Base-by-base conservation (phyloP, 2,888 invertebrate genomes). In the Cerceris ruficornis region DNA sequence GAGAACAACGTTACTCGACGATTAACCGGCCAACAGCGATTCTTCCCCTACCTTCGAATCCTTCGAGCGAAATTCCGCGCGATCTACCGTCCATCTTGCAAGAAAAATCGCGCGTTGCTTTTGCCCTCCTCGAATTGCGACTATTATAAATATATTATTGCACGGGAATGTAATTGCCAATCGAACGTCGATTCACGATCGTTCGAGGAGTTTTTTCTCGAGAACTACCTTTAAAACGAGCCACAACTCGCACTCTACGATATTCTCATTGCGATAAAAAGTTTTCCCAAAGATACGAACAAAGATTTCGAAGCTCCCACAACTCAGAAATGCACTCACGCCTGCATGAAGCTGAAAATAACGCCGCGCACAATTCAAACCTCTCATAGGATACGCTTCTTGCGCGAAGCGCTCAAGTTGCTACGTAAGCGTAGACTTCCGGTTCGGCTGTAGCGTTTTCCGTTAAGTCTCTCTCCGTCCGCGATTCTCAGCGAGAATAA, bases 361-460 rank as follows among this genome's bases (percentile, higher is more conserved):
- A 9, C 46, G 14, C 46, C 49, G 49, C 2, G 14, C 17, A 39
- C 28, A 61, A 61, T 62, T 62, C 28, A 50, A 11, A 55, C 15
- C 42, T 54, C 52, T 61, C 57, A 69, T 59, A 58, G 17, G 58
- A 68, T 46, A 39, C 49, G 46, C 62, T 49, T n/a, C 9, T 50
- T n/a, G 50, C 8, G 57, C 55, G 15, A 14, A 39, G 17, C 42
- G 58, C 52, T 6, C 50, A 62, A 76, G 73, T 15, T 14, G 13
- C 39, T 8, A 43, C 64, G 14, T 77, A 74, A 74, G 46, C 62
- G 28, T 57, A 28, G 54, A 43, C 70, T 74, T 81, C 68, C 68
- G 65, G 64, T 43, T 15, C 28, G 52, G 69, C 59, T 59, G 14
- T n/a, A 15, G n/a, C 15, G 58, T 68, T 80, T 80, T 77, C 80